These are phyloP conservation scores for Mastigias papua DNA, from an alignment of 30 jellyfish, hydroid and myxozoan genomes.

Conservation along the genomic window DNA sequence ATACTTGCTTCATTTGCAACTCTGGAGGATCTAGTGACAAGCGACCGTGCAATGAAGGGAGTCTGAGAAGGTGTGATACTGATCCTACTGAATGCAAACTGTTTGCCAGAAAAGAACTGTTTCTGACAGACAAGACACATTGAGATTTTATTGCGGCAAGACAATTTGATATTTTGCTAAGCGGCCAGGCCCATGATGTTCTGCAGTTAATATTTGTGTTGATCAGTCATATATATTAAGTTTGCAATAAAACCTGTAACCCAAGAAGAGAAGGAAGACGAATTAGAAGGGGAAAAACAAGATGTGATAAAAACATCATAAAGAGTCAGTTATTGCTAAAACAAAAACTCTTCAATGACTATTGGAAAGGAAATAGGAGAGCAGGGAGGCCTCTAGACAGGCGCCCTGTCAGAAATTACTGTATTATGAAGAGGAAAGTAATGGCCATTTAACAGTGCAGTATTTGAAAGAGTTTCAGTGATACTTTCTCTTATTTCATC, in stretches of 20 bases:
- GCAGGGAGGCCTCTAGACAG: slow-evolving; percentile 10
- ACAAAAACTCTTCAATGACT: slow-evolving; percentile 14
- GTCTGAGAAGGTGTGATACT: too few relatives aligned
- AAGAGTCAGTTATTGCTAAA: neutral
- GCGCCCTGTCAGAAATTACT: slow-evolving; percentile 12
- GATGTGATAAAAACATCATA: slow-evolving; percentile 4
- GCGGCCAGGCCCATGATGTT: slow-evolving; percentile 23
- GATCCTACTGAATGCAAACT: too few relatives aligned
- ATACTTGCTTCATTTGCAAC: too few relatives aligned
- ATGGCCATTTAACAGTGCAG: slow-evolving; percentile 6
- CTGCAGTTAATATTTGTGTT: slow-evolving; percentile 30
- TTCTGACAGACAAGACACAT: too few relatives aligned
- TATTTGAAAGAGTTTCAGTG: slow-evolving; percentile 7
- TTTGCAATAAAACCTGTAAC: neutral
- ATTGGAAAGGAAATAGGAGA: slow-evolving; percentile 16
- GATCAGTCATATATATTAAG: slow-evolving; percentile 11
- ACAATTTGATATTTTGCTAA: neutral
- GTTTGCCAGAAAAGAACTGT: too few relatives aligned
- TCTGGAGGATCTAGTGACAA: too few relatives aligned
- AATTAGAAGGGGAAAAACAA: slow-evolving; percentile 18
- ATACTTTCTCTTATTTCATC: slow-evolving; percentile 10
- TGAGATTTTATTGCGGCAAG: too few relatives aligned
- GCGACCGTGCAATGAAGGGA: too few relatives aligned
- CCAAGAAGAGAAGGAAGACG: neutral
- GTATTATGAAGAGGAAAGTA: slow-evolving; percentile 22